These are phyloP conservation scores for Sclerodermus sp. DNA, from an alignment of 2,888 invertebrate species.

Conservation along the genomic window DNA sequence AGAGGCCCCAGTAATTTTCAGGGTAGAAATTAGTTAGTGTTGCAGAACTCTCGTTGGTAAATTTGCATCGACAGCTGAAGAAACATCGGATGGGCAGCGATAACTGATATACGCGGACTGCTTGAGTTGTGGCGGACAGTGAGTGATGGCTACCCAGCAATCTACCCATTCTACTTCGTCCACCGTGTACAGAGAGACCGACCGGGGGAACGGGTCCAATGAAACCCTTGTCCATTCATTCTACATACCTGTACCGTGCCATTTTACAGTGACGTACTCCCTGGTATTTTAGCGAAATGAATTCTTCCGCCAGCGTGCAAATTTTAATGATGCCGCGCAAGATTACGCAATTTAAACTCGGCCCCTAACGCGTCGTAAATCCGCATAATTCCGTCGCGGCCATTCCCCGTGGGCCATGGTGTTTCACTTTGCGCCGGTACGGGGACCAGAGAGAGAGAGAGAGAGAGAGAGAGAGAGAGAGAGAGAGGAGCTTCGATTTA, in stretches of 20 bases:
- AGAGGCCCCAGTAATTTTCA: too few relatives aligned
- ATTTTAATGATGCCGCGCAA: too few relatives aligned
- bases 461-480: too few relatives aligned
- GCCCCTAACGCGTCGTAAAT: too few relatives aligned
- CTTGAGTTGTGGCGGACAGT: conserved; percentile 30
- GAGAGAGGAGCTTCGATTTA: too few relatives aligned
- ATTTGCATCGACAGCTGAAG: conserved; percentile 25
- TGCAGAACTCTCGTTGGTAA: background rate
- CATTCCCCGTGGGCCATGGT: too few relatives aligned
- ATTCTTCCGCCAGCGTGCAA: conserved; percentile 4
- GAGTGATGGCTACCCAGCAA: conserved; percentile 31
- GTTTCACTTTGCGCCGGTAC: too few relatives aligned
- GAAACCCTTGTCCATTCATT: conserved; percentile 28
- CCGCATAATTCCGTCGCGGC: too few relatives aligned
- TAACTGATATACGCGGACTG: conserved; percentile 35
- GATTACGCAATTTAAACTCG: too few relatives aligned
- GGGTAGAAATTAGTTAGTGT: too few relatives aligned
- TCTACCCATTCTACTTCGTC: conserved; percentile 21
- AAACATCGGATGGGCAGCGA: conserved; percentile 29
- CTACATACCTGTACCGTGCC: conserved; percentile 19
- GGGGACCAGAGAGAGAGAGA: too few relatives aligned
- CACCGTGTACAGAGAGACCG: conserved; percentile 13
- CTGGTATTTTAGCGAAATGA: conserved; percentile 19
- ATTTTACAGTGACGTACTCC: conserved; percentile 23
- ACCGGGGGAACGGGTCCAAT: conserved; percentile 19